A percentile compares a stretch with the other conserved stretches of the same genome.
phyloP scores from a whole-genome alignment of 2,888 invertebrate species.

The Philaethria dido region DNA sequence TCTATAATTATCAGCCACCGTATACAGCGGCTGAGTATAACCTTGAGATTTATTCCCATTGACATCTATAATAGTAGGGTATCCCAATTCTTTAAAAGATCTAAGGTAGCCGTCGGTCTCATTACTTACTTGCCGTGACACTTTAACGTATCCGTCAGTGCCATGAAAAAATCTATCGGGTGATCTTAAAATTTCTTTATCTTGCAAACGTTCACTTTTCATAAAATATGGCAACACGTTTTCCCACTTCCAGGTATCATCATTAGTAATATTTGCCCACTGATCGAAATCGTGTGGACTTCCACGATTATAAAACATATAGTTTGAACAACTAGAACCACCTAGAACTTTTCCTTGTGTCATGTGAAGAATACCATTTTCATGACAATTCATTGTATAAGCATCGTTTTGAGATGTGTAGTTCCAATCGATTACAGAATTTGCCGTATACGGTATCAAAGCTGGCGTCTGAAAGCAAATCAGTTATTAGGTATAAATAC shows the following conservation, averaged over 20 bases:
- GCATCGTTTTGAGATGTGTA: conserved; percentile 7
- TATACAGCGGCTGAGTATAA: conserved; percentile 67
- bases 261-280: conserved; percentile 48
- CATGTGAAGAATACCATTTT: not conserved
- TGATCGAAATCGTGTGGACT: conserved; percentile 46
- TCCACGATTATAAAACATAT: conserved; percentile 49
- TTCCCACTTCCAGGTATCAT: conserved; percentile 48
- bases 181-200: conserved; percentile 42
- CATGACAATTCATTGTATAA: conserved; percentile 5
- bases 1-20: conserved; percentile 67
- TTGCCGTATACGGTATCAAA: not conserved
- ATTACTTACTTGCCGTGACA: conserved; percentile 41
- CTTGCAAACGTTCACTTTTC: conserved; percentile 49
- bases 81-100: conserved; percentile 70
- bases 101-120: conserved; percentile 49
- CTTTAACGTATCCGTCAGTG: conserved; percentile 47
- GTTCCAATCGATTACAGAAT: conserved; percentile 20
- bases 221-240: conserved; percentile 48
- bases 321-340: conserved; percentile 38
- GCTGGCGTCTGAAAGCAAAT: not conserved
- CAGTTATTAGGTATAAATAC: not conserved
- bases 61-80: conserved; percentile 54
- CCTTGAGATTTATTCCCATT: conserved; percentile 69
- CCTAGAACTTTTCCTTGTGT: conserved; percentile 18
- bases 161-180: conserved; percentile 47